Conservation (phyloP, 2,888 invertebrate genomes). For the Cistogaster globosa region DNA sequence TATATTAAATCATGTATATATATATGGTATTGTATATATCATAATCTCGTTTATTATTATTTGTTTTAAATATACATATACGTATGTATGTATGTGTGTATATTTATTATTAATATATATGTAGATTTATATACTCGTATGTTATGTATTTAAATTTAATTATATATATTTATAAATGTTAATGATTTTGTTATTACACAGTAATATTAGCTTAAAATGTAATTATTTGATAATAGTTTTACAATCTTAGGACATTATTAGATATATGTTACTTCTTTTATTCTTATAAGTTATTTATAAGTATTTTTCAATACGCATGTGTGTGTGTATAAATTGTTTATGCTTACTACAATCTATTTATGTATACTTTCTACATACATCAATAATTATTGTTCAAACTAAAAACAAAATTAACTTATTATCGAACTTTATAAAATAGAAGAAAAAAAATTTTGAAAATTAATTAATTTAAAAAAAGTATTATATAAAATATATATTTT, state of each 20-base stretch:
- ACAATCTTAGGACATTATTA: conserved; percentile 66
- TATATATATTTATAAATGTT: conserved; percentile 53
- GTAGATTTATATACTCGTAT: conserved; percentile 41
- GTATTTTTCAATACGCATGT: conserved; percentile 46
- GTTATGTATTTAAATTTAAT: conserved; percentile 52
- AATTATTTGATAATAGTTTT: conserved; percentile 66
- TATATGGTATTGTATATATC: conserved; percentile 60
- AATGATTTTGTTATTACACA: conserved; percentile 67
- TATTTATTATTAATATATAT: conserved; percentile 43
- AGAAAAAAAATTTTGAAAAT: conserved; percentile 3
- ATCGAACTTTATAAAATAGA: conserved; percentile 34
- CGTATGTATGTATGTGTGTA: conserved; percentile 37
- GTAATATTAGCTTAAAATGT: conserved; percentile 65
- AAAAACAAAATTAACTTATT: conserved; percentile 18
- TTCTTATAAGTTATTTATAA: conserved; percentile 24
- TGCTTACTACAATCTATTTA: conserved; percentile 53
- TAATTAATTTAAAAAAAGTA: not conserved
- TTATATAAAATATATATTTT: not conserved
- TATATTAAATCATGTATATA: conserved; percentile 58
- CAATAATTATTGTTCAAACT: conserved; percentile 30
- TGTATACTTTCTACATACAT: conserved; percentile 66
- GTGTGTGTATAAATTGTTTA: conserved; percentile 47
- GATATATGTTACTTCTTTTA: conserved; percentile 20
- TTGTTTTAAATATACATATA: conserved; percentile 50
- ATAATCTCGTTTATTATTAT: conserved; percentile 56